Evolutionary conservation across 1,140 invertebrate genomes (phyloP), one percentile per base, ranked within the genome.

Genomic region (Drosophila aff.): DNA sequence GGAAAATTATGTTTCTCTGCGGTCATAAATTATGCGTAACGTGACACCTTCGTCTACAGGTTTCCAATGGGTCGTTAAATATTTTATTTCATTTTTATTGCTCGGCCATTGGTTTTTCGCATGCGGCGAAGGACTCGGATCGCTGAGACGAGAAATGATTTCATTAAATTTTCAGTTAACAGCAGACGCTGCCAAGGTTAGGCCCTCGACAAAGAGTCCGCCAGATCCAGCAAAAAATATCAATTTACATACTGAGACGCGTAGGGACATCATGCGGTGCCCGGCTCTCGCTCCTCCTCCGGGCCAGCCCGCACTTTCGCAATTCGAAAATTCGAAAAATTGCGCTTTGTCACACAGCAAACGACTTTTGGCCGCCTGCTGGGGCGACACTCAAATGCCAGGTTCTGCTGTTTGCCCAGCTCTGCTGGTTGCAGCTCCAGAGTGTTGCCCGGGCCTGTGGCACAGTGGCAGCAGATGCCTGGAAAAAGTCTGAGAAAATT

Each of bases 11-110:
- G 64, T 77, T 85, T 79, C 60, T 58, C 57, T 79, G 78, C 72
- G 82, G 82, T 50, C 82, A 80, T 92, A 92, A 92, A 92, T 92
- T 92, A 92, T 92, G 83, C 84, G 91, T 92, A 91, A 92, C 91
- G 86, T 82, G 91, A 92, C 91, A 92, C 91, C 91, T 92, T 92
- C 90, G 76, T 81, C 83, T 76, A 73, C 84, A 82, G 82, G 82
- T 82, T 82, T 52, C 41, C 58, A 79, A 74, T 74, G 63, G 68
- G 82, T 85, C 84, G 68, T 87, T 83, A 87, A 78, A 87, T 78
- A 87, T 86, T 86, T 87, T 79, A 89, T 83, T 83, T 86, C 63
- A 69, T 62, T 89, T 81, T 76, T 76, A 76, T 83, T 80, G 63
- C 60, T 47, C 31, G 11, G 67, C 78, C 60, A 81, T 76, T 72